Base-by-base conservation (phyloP, 2,888 invertebrate species). In the Ametastegia equiseti region DNA sequence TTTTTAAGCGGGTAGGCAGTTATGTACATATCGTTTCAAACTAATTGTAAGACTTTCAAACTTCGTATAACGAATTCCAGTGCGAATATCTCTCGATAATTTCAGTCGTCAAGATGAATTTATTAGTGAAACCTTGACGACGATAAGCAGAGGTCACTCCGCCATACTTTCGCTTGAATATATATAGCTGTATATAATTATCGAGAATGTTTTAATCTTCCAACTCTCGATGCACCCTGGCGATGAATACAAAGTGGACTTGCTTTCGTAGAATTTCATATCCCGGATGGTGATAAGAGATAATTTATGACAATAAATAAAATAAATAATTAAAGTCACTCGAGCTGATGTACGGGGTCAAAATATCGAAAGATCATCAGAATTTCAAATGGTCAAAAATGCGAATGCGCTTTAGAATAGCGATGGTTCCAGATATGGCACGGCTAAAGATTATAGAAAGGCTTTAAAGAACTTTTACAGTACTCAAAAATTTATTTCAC, bases 181-280 rank as follows among this genome's bases (percentile, higher is more conserved):
- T 63, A 63, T n/a, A n/a, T 63, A 63, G 42, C 42, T 23, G n/a
- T 63, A 63, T n/a, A n/a, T 63, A 63, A 63, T 63, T 30, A 63
- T n/a, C 30, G 63, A 63, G 63, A 54, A 54, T 2, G 23, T 19
- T 54, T 54, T 23, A 54, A 19, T 23, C 23, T 54, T 54, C 54
- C 23, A 54, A 54, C 19, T 54, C 23, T 54, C 54, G 9, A 54
- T 19, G 23, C 23, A 54, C 11, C 3, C 23, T n/a, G n/a, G n/a
- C n/a, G n/a, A 54, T 54, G 9, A 11, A 1, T 54, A 9, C 11
- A 23, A 54, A 19, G 54, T 9, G 19, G 23, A 54, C 2, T 54
- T 54, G 9, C 54, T 54, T 54, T 54, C 54, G 23, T 54, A 23
- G 54, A 54, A 23, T 54, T 19, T 54, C 23, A 54, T 54, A 23